Evolutionary conservation across 2,888 invertebrate genomes (phyloP).

Genomic region (Cosmia pyralina): DNA sequence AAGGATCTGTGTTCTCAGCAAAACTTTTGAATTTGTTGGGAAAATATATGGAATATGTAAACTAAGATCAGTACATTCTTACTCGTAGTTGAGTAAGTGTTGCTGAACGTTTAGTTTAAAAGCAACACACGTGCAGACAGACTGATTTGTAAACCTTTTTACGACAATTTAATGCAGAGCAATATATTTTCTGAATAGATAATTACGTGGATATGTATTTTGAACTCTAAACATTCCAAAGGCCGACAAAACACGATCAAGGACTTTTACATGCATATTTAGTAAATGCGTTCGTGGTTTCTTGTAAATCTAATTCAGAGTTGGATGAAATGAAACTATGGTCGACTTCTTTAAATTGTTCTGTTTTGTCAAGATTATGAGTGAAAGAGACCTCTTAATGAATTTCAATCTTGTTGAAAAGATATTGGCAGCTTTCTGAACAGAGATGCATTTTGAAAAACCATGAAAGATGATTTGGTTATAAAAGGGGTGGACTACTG

Average conservation of each 20-base stretch:
- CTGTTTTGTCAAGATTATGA: not conserved
- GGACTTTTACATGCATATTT: constrained; percentile 42
- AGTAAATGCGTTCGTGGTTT: constrained; percentile 29
- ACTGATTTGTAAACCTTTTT: constrained; percentile 59
- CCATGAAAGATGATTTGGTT: not conserved
- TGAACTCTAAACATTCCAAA: constrained; percentile 52
- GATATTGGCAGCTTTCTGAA: not conserved
- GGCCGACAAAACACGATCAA: constrained; percentile 58
- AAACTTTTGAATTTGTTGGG: constrained; percentile 23
- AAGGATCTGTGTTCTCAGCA: constrained; percentile 33
- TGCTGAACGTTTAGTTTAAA: constrained; percentile 41
- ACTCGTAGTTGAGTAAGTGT: constrained; percentile 52
- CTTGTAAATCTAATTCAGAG: constrained; percentile 14
- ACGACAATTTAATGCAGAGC: constrained; percentile 60
- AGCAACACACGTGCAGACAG: constrained; percentile 44
- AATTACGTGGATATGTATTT: constrained; percentile 43
- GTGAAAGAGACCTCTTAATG: not conserved
- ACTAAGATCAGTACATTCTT: constrained; percentile 55
- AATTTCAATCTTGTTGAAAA: constrained; percentile 3
- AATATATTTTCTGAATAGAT: constrained; percentile 46
- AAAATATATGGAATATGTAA: constrained; percentile 49
- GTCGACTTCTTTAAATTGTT: not conserved
- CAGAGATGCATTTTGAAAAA: not conserved
- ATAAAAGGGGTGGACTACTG: not conserved
- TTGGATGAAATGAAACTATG: constrained; percentile 16